A percentile compares a stretch with the other conserved stretches of the same genome.
Evolutionary conservation across 2,797 vertebrate genomes (phyloP).

Genomic region (Gephyroberyx darwinii): DNA sequence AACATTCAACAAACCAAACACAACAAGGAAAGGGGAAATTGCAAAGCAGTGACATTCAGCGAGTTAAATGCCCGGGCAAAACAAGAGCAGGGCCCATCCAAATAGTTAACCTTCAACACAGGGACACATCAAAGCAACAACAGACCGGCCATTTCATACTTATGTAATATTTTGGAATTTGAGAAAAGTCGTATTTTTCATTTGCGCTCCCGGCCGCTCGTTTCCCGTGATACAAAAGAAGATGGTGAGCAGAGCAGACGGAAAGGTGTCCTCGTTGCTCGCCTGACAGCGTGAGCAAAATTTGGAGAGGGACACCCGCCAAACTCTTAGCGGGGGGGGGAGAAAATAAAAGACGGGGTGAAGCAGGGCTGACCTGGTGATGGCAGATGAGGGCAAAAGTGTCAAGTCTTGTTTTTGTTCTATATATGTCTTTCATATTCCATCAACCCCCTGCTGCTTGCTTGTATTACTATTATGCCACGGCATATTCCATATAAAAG

Average conservation of each 20-base stretch:
- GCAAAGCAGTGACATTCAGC: slow-evolving; percentile 44
- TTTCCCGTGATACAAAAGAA: slow-evolving; percentile 41
- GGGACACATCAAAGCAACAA: slow-evolving; percentile 51
- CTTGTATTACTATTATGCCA: too few relatives aligned
- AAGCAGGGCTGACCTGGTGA: slow-evolving; percentile 6
- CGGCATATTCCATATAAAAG: too few relatives aligned
- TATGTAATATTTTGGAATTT: slow-evolving; percentile 58
- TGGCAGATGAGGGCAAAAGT: neutral
- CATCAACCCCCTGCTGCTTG: neutral
- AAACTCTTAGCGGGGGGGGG: slow-evolving; percentile 40
- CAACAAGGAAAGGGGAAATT: slow-evolving; percentile 36
- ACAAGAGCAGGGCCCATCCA: slow-evolving; percentile 28
- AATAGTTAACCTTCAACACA: slow-evolving; percentile 19
- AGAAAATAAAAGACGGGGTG: slow-evolving; percentile 24
- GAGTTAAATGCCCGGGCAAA: slow-evolving; percentile 32
- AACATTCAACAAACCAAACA: slow-evolving; percentile 22
- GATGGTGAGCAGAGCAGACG: slow-evolving; percentile 56
- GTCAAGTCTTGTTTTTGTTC: slow-evolving; percentile 38
- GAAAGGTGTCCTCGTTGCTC: slow-evolving; percentile 45
- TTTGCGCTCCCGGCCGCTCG: slow-evolving; percentile 13
- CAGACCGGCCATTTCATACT: slow-evolving; percentile 27
- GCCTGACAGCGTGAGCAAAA: slow-evolving; percentile 26
- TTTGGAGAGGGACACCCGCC: slow-evolving; percentile 16
- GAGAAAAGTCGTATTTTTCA: slow-evolving; percentile 21
- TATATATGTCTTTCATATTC: slow-evolving; percentile 24